Percentiles rank a stretch among this genome's conserved stretches.
Conservation (phyloP, 1,140 invertebrate genomes). For the Doryteuthis pealeii region DNA sequence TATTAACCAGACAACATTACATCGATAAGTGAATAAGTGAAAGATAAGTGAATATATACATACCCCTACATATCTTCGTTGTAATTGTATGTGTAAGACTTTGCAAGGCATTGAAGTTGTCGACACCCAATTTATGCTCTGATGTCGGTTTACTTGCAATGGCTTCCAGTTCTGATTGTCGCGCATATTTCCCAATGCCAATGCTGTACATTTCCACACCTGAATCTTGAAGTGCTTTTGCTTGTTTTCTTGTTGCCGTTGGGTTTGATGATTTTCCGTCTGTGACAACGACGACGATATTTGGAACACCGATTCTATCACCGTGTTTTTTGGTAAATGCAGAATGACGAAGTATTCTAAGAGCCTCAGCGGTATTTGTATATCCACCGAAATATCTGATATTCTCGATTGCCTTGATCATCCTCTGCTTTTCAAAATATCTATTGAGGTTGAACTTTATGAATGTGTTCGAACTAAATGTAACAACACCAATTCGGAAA, state of each 20-base stretch:
- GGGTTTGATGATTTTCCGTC: constrained; percentile 53
- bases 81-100: too few relatives aligned
- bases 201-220: constrained; percentile 43
- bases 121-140: too few relatives aligned
- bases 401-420: constrained; percentile 26
- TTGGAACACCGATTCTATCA: constrained; percentile 30
- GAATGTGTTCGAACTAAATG: constrained; percentile 30
- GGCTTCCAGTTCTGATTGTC: constrained; percentile 22
- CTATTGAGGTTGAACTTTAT: constrained; percentile 32
- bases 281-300: constrained; percentile 46
- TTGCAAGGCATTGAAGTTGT: too few relatives aligned
- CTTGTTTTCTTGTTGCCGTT: constrained; percentile 32
- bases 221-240: constrained; percentile 25
- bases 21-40: too few relatives aligned
- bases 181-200: constrained; percentile 35
- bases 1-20: too few relatives aligned
- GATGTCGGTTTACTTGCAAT: too few relatives aligned
- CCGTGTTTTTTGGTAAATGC: constrained; percentile 28
- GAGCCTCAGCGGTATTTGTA: constrained; percentile 41
- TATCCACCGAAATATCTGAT: constrained; percentile 30
- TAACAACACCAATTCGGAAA: constrained; percentile 29
- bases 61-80: too few relatives aligned
- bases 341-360: constrained; percentile 28
- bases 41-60: too few relatives aligned
- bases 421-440: constrained; percentile 17